Evolutionary conservation across 2,797 vertebrate species (phyloP).

Genomic region (Lepidocolaptes lacrymiger): DNA sequence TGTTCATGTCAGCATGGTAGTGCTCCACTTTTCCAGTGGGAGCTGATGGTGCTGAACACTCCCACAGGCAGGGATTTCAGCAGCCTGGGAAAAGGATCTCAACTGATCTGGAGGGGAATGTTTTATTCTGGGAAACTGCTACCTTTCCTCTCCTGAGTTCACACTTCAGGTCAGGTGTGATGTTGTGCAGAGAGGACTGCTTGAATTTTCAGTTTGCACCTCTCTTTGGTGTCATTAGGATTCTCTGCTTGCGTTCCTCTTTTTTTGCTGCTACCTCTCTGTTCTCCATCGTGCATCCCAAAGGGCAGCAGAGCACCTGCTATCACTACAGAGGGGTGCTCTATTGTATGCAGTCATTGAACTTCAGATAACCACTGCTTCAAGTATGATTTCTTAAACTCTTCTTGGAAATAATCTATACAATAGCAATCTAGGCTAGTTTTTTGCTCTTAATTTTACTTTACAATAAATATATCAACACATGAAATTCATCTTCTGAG

Average conservation of each 20-base stretch:
- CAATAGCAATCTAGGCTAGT: not conserved
- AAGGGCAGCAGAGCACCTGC: not conserved
- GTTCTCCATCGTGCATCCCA: not conserved
- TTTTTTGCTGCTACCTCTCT: not conserved
- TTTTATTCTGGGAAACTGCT: not conserved
- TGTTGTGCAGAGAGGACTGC: not conserved
- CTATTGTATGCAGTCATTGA: not conserved
- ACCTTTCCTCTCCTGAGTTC: not conserved
- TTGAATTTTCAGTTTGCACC: not conserved
- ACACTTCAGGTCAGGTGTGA: not conserved
- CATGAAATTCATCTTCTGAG: not conserved
- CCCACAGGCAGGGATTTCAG: not conserved
- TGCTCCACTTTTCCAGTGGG: not conserved
- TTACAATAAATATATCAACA: conserved; percentile 5
- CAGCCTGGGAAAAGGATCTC: not conserved
- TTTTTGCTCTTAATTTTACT: conserved; percentile 39
- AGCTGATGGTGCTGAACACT: not conserved
- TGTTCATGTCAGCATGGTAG: not conserved
- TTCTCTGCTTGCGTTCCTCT: not conserved
- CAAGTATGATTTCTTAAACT: not conserved
- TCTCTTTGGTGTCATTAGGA: not conserved
- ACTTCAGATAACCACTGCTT: conserved; percentile 14
- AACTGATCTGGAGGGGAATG: not conserved
- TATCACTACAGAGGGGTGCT: not conserved
- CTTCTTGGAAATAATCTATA: conserved; percentile 30